Conservation (phyloP, 2,888 invertebrate genomes). For the Plemyria rubiginata region DNA sequence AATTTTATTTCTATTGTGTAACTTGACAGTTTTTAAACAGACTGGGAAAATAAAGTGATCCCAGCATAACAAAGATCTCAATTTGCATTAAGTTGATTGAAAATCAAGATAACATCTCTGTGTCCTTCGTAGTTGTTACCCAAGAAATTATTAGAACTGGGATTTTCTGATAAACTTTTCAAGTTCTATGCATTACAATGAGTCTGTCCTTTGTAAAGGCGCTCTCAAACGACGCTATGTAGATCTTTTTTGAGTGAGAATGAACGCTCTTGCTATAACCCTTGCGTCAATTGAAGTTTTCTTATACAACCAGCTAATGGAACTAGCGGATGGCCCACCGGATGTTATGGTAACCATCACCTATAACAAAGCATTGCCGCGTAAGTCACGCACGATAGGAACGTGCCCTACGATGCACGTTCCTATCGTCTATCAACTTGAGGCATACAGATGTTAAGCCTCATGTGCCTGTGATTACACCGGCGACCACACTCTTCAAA, state of each 20-base stretch:
- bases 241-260: not conserved
- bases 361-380: too few relatives aligned
- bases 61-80: not conserved
- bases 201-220: constrained; percentile 6
- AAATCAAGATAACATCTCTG: constrained; percentile 11
- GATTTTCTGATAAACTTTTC: constrained; percentile 24
- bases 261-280: too few relatives aligned
- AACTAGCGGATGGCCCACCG: too few relatives aligned
- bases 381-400: too few relatives aligned
- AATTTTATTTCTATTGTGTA: not conserved
- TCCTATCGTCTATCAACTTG: too few relatives aligned
- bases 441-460: too few relatives aligned
- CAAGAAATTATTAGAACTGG: constrained; percentile 17
- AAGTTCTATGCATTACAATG: constrained; percentile 31
- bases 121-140: constrained; percentile 2
- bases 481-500: too few relatives aligned
- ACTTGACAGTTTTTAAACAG: not conserved
- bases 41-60: not conserved
- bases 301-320: too few relatives aligned
- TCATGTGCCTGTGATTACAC: too few relatives aligned
- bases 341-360: too few relatives aligned
- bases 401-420: too few relatives aligned
- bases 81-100: constrained; percentile 13
- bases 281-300: too few relatives aligned
- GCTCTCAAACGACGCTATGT: not conserved